Conservation (phyloP, 64 coral and sea anemone genomes). For the Dendrophyllia cribrosa region DNA sequence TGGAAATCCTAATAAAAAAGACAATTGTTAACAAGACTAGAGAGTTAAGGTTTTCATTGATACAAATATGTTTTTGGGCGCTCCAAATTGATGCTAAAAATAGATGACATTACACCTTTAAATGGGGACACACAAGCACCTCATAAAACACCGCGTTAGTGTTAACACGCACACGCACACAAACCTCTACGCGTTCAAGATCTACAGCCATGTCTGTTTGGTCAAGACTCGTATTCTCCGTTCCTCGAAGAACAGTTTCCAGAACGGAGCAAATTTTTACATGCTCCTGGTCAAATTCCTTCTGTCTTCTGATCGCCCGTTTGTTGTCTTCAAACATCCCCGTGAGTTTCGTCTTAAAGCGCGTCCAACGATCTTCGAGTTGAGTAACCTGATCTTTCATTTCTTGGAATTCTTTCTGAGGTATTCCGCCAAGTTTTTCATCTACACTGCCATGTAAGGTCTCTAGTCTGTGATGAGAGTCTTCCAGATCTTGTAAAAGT, state of each 20-base stretch:
- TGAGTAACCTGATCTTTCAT: slow-evolving; percentile 53
- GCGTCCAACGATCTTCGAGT: slow-evolving; percentile 45
- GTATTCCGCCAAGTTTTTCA: slow-evolving; percentile 6
- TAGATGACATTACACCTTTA: too few species aligned
- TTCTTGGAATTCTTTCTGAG: slow-evolving; percentile 45
- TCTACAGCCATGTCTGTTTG: slow-evolving; percentile 31
- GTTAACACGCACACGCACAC: background rate
- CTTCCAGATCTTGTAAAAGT: slow-evolving; percentile 53
- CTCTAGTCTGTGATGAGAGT: slow-evolving; percentile 29
- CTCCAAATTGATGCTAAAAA: too few species aligned
- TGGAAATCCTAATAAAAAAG: slow-evolving; percentile 79
- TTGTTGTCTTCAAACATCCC: slow-evolving; percentile 32
- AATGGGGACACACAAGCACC: too few species aligned
- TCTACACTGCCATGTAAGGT: slow-evolving; percentile 37
- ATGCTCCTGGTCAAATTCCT: slow-evolving; percentile 52
- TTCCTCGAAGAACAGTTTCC: slow-evolving; percentile 26
- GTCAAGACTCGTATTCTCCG: slow-evolving; percentile 23
- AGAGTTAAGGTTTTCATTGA: too few species aligned
- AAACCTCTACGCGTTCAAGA: slow-evolving; percentile 33
- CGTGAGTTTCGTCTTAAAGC: slow-evolving; percentile 13
- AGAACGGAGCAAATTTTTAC: slow-evolving; percentile 23
- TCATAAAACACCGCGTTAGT: background rate
- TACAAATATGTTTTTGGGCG: too few species aligned
- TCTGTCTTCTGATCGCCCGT: background rate
- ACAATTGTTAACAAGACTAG: too few species aligned